These are phyloP conservation scores for Caenorhabditis elegans DNA, from an alignment of 1,140 invertebrate species.

Conservation along the genomic window DNA sequence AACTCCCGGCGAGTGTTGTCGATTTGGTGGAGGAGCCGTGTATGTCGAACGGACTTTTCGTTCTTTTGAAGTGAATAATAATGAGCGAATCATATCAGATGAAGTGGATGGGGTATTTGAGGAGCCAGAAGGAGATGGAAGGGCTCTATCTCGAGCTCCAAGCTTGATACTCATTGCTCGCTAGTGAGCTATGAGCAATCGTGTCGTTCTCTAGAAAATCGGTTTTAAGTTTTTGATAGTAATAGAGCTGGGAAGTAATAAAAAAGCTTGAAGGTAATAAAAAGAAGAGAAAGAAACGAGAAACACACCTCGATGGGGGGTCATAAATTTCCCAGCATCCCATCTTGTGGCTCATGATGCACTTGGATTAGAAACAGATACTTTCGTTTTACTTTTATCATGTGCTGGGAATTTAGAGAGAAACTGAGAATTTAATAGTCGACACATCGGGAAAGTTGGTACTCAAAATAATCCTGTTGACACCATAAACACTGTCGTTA, in stretches of 20 bases:
- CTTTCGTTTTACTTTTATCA: neutral
- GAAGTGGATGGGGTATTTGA: neutral
- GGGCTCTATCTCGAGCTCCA: conserved; percentile 9
- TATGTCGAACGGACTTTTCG: neutral
- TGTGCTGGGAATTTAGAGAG: neutral
- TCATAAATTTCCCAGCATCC: neutral
- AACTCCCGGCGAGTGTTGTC: neutral
- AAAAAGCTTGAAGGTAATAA: neutral
- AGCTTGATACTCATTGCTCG: conserved; percentile 27
- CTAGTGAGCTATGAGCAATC: neutral
- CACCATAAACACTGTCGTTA: neutral
- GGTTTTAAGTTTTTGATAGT: no score
- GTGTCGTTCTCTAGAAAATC: conserved; percentile 25
- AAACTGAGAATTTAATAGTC: no score
- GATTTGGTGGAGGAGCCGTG: conserved; percentile 3
- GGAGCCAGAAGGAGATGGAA: neutral
- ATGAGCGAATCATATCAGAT: neutral
- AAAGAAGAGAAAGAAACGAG: neutral
- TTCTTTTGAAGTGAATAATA: conserved; percentile 4
- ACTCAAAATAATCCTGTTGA: neutral
- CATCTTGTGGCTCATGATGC: neutral
- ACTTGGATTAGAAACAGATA: conserved; percentile 25
- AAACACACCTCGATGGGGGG: conserved; percentile 24
- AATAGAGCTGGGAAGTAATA: neutral
- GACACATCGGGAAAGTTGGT: no score